Percentiles rank a stretch among this genome's conserved stretches.
phyloP scores from a whole-genome alignment of 2,797 vertebrate species.

The Macroramphosus scolopax region DNA sequence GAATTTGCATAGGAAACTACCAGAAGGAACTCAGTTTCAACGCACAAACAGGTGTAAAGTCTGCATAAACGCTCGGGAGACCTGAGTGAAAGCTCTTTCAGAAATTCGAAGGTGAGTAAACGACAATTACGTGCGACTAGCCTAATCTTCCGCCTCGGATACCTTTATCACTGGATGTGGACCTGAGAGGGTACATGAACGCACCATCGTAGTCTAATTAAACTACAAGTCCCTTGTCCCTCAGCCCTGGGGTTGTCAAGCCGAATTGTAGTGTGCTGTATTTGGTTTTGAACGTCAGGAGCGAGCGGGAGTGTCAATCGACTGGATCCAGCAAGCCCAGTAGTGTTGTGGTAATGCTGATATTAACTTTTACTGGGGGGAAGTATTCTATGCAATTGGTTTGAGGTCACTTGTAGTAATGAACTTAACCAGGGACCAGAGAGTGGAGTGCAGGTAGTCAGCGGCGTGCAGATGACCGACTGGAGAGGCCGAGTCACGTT shows the following conservation, averaged over 20 bases:
- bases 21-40: too few relatives aligned
- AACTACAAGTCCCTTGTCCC: slow-evolving; percentile 66
- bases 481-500: slow-evolving; percentile 41
- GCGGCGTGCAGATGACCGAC: neutral
- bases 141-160: too few relatives aligned
- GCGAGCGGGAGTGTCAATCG: slow-evolving; percentile 56
- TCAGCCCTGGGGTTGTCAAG: neutral
- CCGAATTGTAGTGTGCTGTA: neutral
- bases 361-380: rapidly evolving
- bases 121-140: too few relatives aligned
- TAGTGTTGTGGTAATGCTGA: slow-evolving; percentile 39
- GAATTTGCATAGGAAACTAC: too few relatives aligned
- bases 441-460: neutral
- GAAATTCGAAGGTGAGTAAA: too few relatives aligned
- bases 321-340: slow-evolving; percentile 10
- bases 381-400: neutral
- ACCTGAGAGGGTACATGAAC: neutral
- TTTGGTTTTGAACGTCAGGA: slow-evolving; percentile 54
- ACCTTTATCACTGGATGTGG: too few relatives aligned
- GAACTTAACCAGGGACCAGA: neutral
- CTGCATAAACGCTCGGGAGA: too few relatives aligned
- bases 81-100: too few relatives aligned
- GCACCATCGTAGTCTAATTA: slow-evolving; percentile 18
- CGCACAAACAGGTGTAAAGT: too few relatives aligned
- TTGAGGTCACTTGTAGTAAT: too few relatives aligned